Base-by-base conservation (phyloP, 2,113 vertebrate species). In the Ia io region DNA sequence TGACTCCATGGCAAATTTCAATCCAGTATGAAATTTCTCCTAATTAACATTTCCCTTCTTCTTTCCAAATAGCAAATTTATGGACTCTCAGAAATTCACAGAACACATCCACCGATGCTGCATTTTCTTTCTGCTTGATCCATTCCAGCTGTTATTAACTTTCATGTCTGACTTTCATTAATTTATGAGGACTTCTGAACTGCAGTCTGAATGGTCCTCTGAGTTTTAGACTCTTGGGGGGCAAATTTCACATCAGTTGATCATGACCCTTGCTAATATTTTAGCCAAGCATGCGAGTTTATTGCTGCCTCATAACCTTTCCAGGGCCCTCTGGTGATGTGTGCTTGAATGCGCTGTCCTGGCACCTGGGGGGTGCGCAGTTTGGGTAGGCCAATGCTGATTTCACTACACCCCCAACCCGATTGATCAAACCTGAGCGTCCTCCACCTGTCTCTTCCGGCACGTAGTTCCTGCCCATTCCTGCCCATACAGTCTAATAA, bases 31-130 rank as follows among this genome's bases (percentile, higher is more conserved):
- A 96, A 97, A 96, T 97, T 86, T 95, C 95, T 90, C 84, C 73
- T 95, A 93, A 96, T 97, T 95, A 95, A 93, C 93, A 90, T 96
- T 97, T 96, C 90, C 89, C 95, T 96, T 93, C 76, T 87, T 93
- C 42, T 77, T 90, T 95, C 95, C 93, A 95, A 91, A 97, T 92
- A 94, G 51, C 95, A 95, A 95, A 96, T 96, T 95, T 96, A 96
- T 95, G 94, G 95, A 96, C 95, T 90, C 87, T 42, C 44, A 96
- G 97, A 97, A 94, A 96, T 88, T 96, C 93, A 85, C 69, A n/a
- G 74, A 90, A 93, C 85, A 67, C 92, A 44, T 95, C 90, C 59
- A 92, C 80, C 44, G 3, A 77, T 82, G 90, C 93, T 84, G 78
- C n/a, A 1, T 93, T 95, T 91, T 93, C 93, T 96, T 93, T 88